These are phyloP conservation scores for Drosophila yooni DNA, from an alignment of 2,888 invertebrate genomes.

Conservation along the genomic window DNA sequence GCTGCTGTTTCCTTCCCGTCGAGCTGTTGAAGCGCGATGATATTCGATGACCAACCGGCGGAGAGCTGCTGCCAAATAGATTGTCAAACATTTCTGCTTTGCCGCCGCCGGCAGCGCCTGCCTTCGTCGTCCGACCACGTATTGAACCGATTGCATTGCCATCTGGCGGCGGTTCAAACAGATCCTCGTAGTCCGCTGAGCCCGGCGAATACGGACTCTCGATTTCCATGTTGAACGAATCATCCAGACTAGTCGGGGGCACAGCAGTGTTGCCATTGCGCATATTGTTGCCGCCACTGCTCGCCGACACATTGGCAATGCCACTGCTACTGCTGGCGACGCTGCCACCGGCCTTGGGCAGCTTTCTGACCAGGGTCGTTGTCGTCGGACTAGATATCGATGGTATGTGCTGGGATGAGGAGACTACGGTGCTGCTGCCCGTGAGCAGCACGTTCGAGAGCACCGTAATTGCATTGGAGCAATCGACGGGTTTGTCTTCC, in stretches of 20 bases:
- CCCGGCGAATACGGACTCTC: slow-evolving; percentile 95
- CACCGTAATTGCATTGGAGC: slow-evolving; percentile 76
- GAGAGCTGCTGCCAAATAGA: slow-evolving; percentile 87
- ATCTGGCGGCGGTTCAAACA: slow-evolving; percentile 91
- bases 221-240: slow-evolving; percentile 87
- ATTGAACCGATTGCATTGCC: slow-evolving; percentile 47
- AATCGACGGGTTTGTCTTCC: slow-evolving; percentile 76
- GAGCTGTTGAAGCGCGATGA: slow-evolving; percentile 65
- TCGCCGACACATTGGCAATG: slow-evolving; percentile 33
- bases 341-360: slow-evolving; percentile 78
- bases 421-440: slow-evolving; percentile 57
- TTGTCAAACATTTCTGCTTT: slow-evolving; percentile 87
- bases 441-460: slow-evolving; percentile 83
- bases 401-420: slow-evolving; percentile 82
- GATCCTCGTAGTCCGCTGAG: slow-evolving; percentile 94
- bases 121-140: slow-evolving; percentile 57
- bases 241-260: slow-evolving; percentile 84
- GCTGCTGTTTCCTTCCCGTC: slow-evolving; percentile 54
- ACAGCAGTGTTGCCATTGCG: slow-evolving; percentile 50
- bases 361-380: slow-evolving; percentile 73
- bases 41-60: slow-evolving; percentile 83
- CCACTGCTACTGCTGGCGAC: slow-evolving; percentile 78
- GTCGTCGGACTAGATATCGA: slow-evolving; percentile 84
- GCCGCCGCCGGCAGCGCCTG: slow-evolving; percentile 51
- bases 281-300: slow-evolving; percentile 17